Conservation (phyloP, 2,113 vertebrate species). For the Hydrochoerus hydrochaeris region DNA sequence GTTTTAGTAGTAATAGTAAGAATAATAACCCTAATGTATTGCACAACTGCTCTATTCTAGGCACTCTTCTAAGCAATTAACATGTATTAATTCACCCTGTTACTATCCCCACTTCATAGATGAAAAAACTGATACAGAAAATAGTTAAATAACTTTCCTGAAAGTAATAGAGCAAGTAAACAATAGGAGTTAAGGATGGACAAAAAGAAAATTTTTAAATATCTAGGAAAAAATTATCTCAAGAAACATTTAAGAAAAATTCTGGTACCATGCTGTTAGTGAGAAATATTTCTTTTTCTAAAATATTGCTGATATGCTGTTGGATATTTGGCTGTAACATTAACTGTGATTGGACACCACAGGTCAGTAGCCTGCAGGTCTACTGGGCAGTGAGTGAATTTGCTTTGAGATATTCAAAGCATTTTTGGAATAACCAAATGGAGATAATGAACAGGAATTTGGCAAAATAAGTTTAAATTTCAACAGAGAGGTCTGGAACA, state of each 20-base stretch:
- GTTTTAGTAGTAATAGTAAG: no score
- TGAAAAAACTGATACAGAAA: neutral
- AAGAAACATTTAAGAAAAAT: neutral
- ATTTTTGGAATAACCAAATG: neutral
- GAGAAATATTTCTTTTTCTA: neutral
- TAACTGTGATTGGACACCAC: neutral
- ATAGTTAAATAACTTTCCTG: neutral
- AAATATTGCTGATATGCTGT: neutral
- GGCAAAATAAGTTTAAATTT: constrained; percentile 15
- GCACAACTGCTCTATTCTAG: neutral
- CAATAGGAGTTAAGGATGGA: neutral
- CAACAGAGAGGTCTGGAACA: neutral
- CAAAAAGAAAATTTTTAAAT: neutral
- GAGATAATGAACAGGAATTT: neutral
- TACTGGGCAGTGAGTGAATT: neutral
- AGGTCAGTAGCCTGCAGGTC: neutral
- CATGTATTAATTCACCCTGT: neutral
- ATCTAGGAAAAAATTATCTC: neutral
- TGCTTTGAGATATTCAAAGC: neutral
- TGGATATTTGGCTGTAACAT: neutral
- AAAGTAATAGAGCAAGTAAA: neutral
- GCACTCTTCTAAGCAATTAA: neutral
- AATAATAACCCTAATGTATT: neutral
- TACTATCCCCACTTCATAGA: neutral
- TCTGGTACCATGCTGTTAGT: neutral